phyloP scores from a whole-genome alignment of 2,113 vertebrate genomes.

The Cyphomyrus discorhynchus region DNA sequence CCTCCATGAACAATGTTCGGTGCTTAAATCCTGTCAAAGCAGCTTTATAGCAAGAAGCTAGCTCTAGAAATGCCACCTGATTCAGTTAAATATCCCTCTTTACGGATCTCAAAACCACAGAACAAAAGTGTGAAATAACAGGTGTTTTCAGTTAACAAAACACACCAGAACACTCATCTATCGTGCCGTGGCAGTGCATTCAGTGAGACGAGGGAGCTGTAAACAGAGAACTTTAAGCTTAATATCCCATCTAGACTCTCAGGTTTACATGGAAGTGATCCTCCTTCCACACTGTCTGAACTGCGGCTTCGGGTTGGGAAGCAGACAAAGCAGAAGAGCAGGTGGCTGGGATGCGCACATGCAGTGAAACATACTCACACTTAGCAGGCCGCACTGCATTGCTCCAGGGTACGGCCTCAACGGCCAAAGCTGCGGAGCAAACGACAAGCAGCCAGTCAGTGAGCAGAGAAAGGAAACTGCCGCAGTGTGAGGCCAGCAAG shows the following conservation, averaged over 20 bases:
- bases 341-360: not conserved
- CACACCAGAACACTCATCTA: not conserved
- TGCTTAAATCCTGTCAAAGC: not conserved
- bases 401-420: conserved; percentile 60
- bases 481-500: not conserved
- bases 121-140: not conserved
- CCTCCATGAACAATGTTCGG: not conserved
- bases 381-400: conserved; percentile 61
- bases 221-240: not conserved
- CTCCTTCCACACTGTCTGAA: not conserved
- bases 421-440: conserved; percentile 59
- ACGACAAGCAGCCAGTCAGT: conserved; percentile 29
- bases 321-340: not conserved
- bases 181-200: not conserved
- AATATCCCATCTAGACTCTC: not conserved
- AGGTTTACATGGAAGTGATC: not conserved
- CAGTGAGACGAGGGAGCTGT: not conserved
- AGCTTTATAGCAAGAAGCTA: not conserved
- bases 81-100: not conserved
- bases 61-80: not conserved
- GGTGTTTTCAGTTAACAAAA: not conserved
- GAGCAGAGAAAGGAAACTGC: conserved; percentile 1
- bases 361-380: conserved; percentile 72
- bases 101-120: not conserved
- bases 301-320: not conserved